These are phyloP conservation scores for Epinephelus moara DNA, from an alignment of 2,113 vertebrate species.

Conservation along the genomic window DNA sequence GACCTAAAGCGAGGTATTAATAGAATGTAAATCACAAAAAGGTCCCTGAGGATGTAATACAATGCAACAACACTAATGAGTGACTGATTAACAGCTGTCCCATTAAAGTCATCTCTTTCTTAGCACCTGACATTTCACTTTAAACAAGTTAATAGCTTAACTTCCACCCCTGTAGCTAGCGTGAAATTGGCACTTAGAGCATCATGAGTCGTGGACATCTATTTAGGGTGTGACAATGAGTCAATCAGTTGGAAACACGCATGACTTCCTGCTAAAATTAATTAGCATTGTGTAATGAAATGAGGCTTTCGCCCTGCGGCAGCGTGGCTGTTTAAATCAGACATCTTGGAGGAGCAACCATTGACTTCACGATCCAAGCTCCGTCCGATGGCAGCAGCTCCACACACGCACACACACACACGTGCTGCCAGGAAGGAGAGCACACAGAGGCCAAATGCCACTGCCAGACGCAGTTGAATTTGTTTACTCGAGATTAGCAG, in stretches of 20 bases:
- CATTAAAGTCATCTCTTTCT: slow-evolving; percentile 23
- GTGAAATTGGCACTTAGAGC: slow-evolving; percentile 73
- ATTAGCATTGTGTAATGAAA: slow-evolving; percentile 78
- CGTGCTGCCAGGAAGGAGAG: slow-evolving; percentile 46
- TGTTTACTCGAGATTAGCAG: slow-evolving; percentile 60
- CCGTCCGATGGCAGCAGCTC: slow-evolving; percentile 10
- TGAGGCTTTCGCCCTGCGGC: slow-evolving; percentile 45
- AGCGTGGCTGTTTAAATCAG: slow-evolving; percentile 23
- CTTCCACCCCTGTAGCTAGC: slow-evolving; percentile 49
- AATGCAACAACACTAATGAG: slow-evolving; percentile 59
- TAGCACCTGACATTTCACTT: slow-evolving; percentile 65
- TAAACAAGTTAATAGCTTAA: slow-evolving; percentile 44
- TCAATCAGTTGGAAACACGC: slow-evolving; percentile 71
- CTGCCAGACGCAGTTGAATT: slow-evolving; percentile 57
- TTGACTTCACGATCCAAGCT: slow-evolving; percentile 36
- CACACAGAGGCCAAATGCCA: slow-evolving; percentile 62
- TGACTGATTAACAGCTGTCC: slow-evolving; percentile 59
- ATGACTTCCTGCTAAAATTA: slow-evolving; percentile 69
- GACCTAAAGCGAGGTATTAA: slow-evolving; percentile 22
- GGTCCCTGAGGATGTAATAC: slow-evolving; percentile 30
- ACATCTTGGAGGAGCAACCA: slow-evolving; percentile 33
- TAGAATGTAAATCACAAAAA: slow-evolving; percentile 53
- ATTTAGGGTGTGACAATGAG: slow-evolving; percentile 68
- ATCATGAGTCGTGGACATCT: slow-evolving; percentile 45
- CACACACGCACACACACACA: not conserved